Conservation (phyloP, 2,113 vertebrate genomes). For the Rhinichthys klamathensis region DNA sequence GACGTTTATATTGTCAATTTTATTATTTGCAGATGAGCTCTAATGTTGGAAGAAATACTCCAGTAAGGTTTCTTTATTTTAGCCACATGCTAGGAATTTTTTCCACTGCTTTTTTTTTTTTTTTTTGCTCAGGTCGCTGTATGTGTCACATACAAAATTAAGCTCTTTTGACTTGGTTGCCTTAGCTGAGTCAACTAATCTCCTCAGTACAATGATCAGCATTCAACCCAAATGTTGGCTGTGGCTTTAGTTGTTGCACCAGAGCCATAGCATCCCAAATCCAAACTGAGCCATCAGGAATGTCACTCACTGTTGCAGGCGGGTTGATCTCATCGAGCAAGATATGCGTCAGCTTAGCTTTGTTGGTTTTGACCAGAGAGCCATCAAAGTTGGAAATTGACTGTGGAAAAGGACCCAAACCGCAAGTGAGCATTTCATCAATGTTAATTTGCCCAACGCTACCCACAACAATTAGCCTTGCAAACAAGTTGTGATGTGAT, state of each 20-base stretch:
- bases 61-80: no score
- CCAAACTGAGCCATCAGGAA: no score
- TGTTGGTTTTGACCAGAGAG: no score
- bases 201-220: not conserved
- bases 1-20: not conserved
- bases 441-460: no score
- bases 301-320: no score
- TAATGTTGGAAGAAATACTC: not conserved
- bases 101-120: not conserved
- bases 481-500: no score
- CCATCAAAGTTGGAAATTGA: no score
- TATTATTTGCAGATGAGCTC: not conserved
- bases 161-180: constrained; percentile 3
- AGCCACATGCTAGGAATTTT: not conserved
- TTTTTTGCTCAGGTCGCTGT: not conserved
- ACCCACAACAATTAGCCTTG: no score
- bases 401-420: no score
- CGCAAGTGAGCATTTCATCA: no score
- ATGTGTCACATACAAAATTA: constrained; percentile 1
- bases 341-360: no score
- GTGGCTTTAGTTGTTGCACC: constrained; percentile 7
- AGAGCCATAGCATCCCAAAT: constrained; percentile 16
- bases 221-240: constrained; percentile 1
- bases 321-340: no score
- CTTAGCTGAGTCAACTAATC: constrained; percentile 4